These are phyloP conservation scores for Lepus oiostolus DNA, from an alignment of 2,797 vertebrate genomes.

Conservation along the genomic window DNA sequence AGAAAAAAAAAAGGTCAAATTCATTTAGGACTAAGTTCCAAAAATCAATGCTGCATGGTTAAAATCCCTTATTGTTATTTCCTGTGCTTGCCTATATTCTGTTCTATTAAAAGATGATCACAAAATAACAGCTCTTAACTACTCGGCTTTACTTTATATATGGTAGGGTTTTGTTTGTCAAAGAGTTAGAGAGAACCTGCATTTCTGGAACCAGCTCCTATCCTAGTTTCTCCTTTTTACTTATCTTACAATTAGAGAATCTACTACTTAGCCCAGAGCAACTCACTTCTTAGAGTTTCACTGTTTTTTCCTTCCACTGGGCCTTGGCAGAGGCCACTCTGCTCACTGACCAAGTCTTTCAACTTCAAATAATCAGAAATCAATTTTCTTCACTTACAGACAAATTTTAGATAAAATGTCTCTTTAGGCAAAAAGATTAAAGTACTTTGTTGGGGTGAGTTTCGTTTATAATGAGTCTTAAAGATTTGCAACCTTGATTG, in stretches of 20 bases:
- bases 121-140: constrained; percentile 9
- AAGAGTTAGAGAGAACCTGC: neutral
- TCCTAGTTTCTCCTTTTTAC: neutral
- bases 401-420: neutral
- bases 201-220: neutral
- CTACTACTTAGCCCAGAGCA: neutral
- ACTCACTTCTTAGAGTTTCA: neutral
- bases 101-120: neutral
- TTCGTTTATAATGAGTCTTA: neutral
- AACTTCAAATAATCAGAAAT: neutral
- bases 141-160: neutral
- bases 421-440: neutral
- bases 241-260: neutral
- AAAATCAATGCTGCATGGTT: neutral
- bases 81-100: accelerated
- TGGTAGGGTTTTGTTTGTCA: neutral
- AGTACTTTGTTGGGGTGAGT: neutral
- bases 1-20: neutral
- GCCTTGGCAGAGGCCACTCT: neutral
- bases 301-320: neutral
- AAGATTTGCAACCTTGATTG: neutral
- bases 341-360: neutral
- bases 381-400: neutral
- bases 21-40: neutral
- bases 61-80: neutral